Evolutionary conservation across 2,113 vertebrate species (phyloP).

Genomic region (Sylvilagus bachmani): DNA sequence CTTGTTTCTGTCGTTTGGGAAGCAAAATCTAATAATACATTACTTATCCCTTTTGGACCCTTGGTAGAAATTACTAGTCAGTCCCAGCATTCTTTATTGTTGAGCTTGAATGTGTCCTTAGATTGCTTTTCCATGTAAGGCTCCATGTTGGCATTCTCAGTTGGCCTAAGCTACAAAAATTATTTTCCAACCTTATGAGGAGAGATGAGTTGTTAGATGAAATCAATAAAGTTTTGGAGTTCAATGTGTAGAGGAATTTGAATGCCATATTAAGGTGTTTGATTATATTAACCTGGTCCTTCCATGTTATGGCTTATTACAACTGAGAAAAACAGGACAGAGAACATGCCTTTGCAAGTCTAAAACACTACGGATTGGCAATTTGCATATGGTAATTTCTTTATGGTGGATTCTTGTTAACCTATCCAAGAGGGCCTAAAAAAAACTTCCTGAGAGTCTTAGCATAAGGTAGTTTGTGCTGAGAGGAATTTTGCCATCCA

Average conservation of each 20-base stretch:
- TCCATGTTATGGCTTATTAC: background rate
- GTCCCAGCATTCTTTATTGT: background rate
- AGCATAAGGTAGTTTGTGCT: background rate
- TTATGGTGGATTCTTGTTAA: background rate
- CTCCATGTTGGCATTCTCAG: background rate
- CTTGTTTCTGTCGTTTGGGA: background rate
- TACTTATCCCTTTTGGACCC: background rate
- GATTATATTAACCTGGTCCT: background rate
- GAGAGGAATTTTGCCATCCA: background rate
- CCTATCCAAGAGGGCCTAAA: background rate
- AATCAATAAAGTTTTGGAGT: background rate
- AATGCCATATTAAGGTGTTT: background rate
- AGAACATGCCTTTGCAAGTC: background rate
- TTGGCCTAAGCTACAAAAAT: background rate
- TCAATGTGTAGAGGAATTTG: background rate
- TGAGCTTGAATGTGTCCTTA: background rate
- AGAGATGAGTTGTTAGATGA: background rate
- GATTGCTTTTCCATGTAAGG: background rate
- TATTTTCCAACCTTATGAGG: background rate
- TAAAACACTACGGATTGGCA: background rate
- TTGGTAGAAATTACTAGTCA: background rate
- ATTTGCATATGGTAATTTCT: background rate
- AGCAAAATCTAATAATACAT: background rate
- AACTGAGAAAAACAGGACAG: background rate
- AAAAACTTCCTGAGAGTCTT: background rate